These are phyloP conservation scores for Zoroaster sp. DNA, from an alignment of 53 echinoderm and acorn worm species.

Conservation along the genomic window DNA sequence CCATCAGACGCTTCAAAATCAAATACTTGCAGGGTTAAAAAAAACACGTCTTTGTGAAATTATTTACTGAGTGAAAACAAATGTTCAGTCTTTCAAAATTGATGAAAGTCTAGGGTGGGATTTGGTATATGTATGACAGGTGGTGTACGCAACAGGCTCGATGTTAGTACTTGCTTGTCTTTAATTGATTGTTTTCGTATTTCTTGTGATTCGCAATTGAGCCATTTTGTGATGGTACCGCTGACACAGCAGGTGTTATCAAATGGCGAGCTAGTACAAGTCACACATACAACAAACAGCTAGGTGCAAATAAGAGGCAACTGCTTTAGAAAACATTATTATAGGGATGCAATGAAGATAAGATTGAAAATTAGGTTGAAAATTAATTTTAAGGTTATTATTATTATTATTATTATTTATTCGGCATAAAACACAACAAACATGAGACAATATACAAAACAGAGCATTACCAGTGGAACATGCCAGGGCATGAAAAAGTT, in stretches of 20 bases:
- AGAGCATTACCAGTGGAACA: too few species aligned
- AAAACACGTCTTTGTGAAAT: background rate
- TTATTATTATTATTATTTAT: too few species aligned
- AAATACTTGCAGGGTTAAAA: too few species aligned
- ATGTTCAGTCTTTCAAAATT: background rate
- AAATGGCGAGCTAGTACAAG: background rate
- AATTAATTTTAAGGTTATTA: too few species aligned
- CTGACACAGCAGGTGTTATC: background rate
- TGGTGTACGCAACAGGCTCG: background rate
- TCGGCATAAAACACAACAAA: too few species aligned
- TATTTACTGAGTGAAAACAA: background rate
- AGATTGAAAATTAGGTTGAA: too few species aligned
- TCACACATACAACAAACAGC: background rate
- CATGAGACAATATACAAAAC: too few species aligned
- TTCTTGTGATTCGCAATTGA: background rate
- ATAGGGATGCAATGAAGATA: too few species aligned
- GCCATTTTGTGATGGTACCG: constrained; percentile 14
- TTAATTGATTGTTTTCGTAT: constrained; percentile 11
- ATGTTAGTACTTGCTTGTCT: background rate
- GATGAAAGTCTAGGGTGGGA: background rate
- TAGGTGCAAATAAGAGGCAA: background rate
- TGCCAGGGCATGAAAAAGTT: too few species aligned
- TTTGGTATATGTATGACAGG: background rate
- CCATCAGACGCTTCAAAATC: too few species aligned
- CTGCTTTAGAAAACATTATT: too few species aligned